Conservation (phyloP, 2,113 vertebrate species). For the Sarotherodon lohbergeri region DNA sequence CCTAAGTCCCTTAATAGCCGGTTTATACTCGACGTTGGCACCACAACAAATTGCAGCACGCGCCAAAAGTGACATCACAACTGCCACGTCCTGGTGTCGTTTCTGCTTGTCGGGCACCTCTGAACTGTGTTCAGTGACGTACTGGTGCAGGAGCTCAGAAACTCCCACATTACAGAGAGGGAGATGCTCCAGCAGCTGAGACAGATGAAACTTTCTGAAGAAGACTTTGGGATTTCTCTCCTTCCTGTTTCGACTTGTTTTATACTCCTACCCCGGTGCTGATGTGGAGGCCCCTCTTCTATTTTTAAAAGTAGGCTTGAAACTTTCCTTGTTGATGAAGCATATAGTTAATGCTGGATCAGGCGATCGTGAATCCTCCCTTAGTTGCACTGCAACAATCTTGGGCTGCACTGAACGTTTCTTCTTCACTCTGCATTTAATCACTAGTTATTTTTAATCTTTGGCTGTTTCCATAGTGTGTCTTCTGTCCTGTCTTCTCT, state of each 20-base stretch:
- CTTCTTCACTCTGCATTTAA: not conserved
- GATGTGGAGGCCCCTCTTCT: not conserved
- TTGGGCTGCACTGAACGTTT: not conserved
- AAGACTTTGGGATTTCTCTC: not conserved
- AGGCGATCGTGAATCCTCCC: not conserved
- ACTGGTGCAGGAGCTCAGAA: not conserved
- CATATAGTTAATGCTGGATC: not conserved
- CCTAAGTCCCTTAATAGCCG: not conserved
- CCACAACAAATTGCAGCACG: not conserved
- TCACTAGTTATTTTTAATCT: not conserved
- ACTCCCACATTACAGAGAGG: not conserved
- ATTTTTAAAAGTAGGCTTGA: not conserved
- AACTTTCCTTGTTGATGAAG: not conserved
- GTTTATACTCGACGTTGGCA: not conserved
- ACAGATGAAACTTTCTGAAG: not conserved
- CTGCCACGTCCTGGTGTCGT: not conserved
- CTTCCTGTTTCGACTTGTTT: not conserved
- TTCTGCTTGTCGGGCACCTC: not conserved
- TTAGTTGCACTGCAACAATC: not conserved
- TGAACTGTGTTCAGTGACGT: not conserved
- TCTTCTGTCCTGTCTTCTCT: not conserved
- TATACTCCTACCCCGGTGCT: not conserved
- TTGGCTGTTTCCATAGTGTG: not conserved
- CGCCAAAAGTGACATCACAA: not conserved
- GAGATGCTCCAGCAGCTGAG: not conserved